Base-by-base conservation (phyloP, 2,888 invertebrate genomes). In the Plagiodera versicolora region DNA sequence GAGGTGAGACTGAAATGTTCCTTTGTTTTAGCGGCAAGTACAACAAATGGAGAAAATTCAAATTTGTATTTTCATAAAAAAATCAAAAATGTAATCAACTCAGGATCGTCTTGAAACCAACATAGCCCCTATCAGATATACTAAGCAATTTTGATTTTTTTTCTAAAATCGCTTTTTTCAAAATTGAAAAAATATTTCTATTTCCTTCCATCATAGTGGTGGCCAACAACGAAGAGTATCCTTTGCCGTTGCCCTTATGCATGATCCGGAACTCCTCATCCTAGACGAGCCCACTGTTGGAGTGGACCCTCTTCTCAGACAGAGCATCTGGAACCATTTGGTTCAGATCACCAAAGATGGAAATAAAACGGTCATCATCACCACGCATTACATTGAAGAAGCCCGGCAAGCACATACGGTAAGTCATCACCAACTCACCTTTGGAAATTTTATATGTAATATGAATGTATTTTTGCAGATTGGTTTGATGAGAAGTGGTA, bases 281-380 rank as follows among this genome's bases (percentile, higher is more conserved):
- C 82, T 96, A 59, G 96, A 96, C 74, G 96, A 96, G 75, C 95
- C 95, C 0, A 96, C 95, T 0, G 95, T 95, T 14, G 96, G 95
- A 32, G 92, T 96, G 1, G 95, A 96, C 81, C 95, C 95, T 0
- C 86, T 95, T 32, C 81, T 96, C 10, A 82, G 94, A 63, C 90
- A 93, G 77, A 90, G 88, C 71, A 93, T 93, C 70, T 93, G 93
- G 93, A 90, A 92, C 77, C 90, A 93, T 79, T 80, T 93, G 62
- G 90, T 92, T 32, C 87, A 90, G 24, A 87, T 93, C 39, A 89
- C 90, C 0, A 89, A 87, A 75, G 88, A 86, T 66, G 89, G 89
- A 11, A 84, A 85, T 56, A 90, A 88, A 46, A 93, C 93, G 14
- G 90, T 92, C 55, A 93, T 93, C 68, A 91, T 93, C 63, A 93